Evolutionary conservation across 2,888 invertebrate species (phyloP).

Genomic region (Callosobruchus maculatus): DNA sequence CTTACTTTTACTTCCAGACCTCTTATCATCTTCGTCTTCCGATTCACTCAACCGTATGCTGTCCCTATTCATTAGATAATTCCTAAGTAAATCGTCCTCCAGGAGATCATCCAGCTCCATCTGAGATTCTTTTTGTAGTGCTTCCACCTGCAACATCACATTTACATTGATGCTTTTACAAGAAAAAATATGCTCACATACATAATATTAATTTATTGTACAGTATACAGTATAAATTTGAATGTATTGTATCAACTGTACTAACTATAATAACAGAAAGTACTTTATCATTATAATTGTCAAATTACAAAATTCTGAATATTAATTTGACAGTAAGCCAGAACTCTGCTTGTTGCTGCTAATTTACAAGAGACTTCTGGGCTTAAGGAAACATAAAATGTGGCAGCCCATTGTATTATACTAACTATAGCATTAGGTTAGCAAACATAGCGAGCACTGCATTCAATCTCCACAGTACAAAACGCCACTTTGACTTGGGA

Average conservation of each 20-base stretch:
- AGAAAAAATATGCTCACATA: background rate
- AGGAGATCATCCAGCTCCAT: constrained; percentile 85
- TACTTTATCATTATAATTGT: too few species aligned
- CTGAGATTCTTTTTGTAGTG: constrained; percentile 83
- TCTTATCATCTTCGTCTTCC: constrained; percentile 33
- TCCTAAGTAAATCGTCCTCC: constrained; percentile 71
- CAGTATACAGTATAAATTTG: too few species aligned
- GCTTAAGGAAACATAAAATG: too few species aligned
- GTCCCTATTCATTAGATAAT: constrained; percentile 70
- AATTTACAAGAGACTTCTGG: too few species aligned
- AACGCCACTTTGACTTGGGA: background rate
- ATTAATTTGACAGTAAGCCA: too few species aligned
- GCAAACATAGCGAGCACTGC: background rate
- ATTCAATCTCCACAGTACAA: background rate
- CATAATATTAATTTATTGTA: too few species aligned
- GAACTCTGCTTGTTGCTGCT: too few species aligned
- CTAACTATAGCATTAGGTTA: background rate
- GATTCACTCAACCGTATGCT: constrained; percentile 52
- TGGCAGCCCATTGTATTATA: background rate
- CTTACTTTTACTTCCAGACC: constrained; percentile 12
- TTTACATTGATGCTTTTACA: background rate
- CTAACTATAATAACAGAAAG: too few species aligned
- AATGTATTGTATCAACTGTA: too few species aligned
- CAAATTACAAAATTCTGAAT: too few species aligned
- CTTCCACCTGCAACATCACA: constrained; percentile 54